Evolutionary conservation across 1,140 invertebrate genomes (phyloP), one percentile per base, ranked within the genome.

Genomic region (Cyclina sinensis): DNA sequence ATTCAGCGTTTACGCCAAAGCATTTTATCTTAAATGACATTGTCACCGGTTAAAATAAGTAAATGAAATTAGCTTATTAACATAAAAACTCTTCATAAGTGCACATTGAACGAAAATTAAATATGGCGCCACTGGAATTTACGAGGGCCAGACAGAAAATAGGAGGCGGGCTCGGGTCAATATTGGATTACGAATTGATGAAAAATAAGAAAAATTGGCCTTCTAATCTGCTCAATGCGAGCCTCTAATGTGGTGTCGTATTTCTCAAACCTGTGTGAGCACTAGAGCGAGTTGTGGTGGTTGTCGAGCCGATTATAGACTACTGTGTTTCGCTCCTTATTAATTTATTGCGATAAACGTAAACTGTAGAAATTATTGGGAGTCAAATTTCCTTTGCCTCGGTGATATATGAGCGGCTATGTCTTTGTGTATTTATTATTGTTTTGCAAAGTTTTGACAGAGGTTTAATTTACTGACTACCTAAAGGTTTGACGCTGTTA

Each of bases 291-390:
- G 78, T 57, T 80, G 74, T 73, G 37, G 27, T 70, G 37, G 39
- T 65, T 54, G 59, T 80, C 74, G 73, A 73, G 57, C 32, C 86
- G 59, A 88, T 80, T 88, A 88, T 74, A 88, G 86, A 68, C 39
- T 88, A 48, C 62, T 65, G 30, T 78, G 48, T 80, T 79, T 74
- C 62, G 37, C 76, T 76, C 35, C 74, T 78, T 86, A 88, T 88
- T 88, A 88, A 88, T 88, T 88, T 88, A 88, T 88, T 79, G 86
- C 86, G 86, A 81, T 88, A 88, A 65, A 80, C 78, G 70, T 79
- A 81, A 54, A 59, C 48, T 70, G 37, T 51, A 59, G 59, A 78
- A 76, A 86, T 86, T 76, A 78, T 76, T 86, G 84, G 74, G 70
- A 48, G 27, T 86, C 84, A 48, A 68, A 32, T 86, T 86, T 76